Conservation (phyloP, 2,888 invertebrate species). For the Corbicula japonica region DNA sequence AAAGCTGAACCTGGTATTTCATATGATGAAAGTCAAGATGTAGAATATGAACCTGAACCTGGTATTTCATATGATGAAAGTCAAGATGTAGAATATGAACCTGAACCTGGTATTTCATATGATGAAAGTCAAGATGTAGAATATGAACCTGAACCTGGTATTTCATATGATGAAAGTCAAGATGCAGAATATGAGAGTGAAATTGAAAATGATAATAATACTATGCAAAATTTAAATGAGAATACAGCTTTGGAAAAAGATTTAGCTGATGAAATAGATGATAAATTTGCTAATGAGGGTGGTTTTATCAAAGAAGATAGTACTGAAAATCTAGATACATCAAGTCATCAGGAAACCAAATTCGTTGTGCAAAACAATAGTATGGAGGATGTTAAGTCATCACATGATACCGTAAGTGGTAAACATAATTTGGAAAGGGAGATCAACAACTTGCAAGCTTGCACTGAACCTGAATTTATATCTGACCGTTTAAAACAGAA, state of each 20-base stretch:
- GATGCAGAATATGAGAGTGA: slow-evolving; percentile 1
- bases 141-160: neutral
- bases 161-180: slow-evolving; percentile 1
- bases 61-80: too few relatives aligned
- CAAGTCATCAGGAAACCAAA: neutral
- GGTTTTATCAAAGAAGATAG: slow-evolving; percentile 55
- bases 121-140: slow-evolving; percentile 5
- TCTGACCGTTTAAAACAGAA: too few relatives aligned
- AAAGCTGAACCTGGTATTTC: neutral
- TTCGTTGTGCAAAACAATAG: neutral
- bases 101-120: too few relatives aligned
- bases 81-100: too few relatives aligned
- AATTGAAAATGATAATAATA: neutral
- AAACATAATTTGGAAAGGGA: too few relatives aligned
- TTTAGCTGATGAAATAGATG: slow-evolving; percentile 8
- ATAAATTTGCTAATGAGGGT: slow-evolving; percentile 44
- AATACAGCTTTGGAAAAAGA: too few relatives aligned
- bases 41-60: too few relatives aligned
- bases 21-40: neutral
- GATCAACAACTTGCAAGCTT: too few relatives aligned
- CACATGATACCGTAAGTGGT: too few relatives aligned
- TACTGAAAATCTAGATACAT: neutral
- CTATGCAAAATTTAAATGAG: too few relatives aligned
- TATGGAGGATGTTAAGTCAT: too few relatives aligned
- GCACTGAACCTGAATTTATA: too few relatives aligned